Conservation (phyloP, 2,888 invertebrate genomes). For the Apodemia duryi region DNA sequence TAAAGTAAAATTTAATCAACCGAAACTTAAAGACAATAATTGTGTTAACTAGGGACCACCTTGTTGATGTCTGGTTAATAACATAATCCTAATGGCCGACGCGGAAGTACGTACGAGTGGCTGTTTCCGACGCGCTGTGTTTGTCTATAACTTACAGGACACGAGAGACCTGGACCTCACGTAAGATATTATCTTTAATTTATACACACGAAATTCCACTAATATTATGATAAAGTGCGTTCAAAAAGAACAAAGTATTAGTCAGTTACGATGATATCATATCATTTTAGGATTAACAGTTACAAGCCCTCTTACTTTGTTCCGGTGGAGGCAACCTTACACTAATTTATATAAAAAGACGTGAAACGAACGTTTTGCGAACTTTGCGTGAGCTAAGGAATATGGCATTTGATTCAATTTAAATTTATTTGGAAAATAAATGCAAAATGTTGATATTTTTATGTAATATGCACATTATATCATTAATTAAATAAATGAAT, state of each 20-base stretch:
- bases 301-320: background rate
- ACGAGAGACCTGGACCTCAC: constrained; percentile 13
- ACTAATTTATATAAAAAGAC: too few relatives aligned
- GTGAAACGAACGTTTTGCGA: too few relatives aligned
- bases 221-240: background rate
- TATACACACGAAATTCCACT: background rate
- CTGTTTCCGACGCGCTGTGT: constrained; percentile 47
- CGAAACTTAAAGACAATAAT: background rate
- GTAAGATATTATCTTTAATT: constrained; percentile 6
- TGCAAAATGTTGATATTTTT: too few relatives aligned
- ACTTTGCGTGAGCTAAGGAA: too few relatives aligned
- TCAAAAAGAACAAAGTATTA: background rate
- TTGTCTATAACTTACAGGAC: constrained; percentile 26
- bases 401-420: too few relatives aligned
- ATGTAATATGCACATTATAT: too few relatives aligned
- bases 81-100: constrained; percentile 60
- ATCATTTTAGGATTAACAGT: background rate
- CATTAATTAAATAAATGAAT: too few relatives aligned
- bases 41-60: constrained; percentile 48
- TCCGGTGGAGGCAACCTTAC: too few relatives aligned
- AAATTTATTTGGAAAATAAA: too few relatives aligned
- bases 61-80: constrained; percentile 57
- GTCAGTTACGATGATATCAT: background rate
- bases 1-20: background rate
- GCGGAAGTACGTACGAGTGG: constrained; percentile 55